Base-by-base conservation (phyloP, 2,113 vertebrate genomes). In the Todiramphus saurophagus region DNA sequence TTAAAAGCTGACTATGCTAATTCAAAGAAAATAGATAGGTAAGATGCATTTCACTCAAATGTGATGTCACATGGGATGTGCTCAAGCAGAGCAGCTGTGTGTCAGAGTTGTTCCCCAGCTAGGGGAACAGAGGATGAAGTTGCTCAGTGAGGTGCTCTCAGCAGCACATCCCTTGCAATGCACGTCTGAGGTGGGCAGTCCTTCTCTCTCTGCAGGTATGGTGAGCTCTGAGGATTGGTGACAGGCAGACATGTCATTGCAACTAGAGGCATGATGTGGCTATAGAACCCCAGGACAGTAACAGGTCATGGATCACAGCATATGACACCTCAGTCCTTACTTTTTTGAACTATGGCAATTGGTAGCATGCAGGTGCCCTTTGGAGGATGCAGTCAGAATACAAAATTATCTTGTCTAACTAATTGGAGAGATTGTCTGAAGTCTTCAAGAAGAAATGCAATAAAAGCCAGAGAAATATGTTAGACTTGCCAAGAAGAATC, bases 131-230 rank as follows among this genome's bases (percentile, higher is more conserved):
- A 73, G 16, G 27, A 5, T 67, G 68, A 77, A 37, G 18, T 5
- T 82, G 30, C 23, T 66, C 3, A 13, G 31, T 13, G 8, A 24
- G 10, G 2, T 33, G 16, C 39, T 80, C 25, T 85, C 23, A 73
- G 12, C 23, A 55, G 7, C 25, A 35, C 4, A 24, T 19, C 11
- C 10, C 20, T 51, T 68, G 56, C 30, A 27, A 28, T 20, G 17
- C 5, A 5, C 0, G 0, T 13, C 9, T 35, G 21, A 90, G 10
- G 15, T 17, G 25, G 39, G 30, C 15, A 83, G 30, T 55, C 76
- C 30, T 62, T 83, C 13, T 24, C 19, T 63, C 7, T 35, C 35
- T 18, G 7, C 4, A 2, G 23, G 7, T 48, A 16, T 1, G 1
- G 5, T 70, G 41, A 77, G 18, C 6, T 59, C 13, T 43, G 39